phyloP scores from a whole-genome alignment of 2,797 vertebrate species.

The Acanthornis magna region DNA sequence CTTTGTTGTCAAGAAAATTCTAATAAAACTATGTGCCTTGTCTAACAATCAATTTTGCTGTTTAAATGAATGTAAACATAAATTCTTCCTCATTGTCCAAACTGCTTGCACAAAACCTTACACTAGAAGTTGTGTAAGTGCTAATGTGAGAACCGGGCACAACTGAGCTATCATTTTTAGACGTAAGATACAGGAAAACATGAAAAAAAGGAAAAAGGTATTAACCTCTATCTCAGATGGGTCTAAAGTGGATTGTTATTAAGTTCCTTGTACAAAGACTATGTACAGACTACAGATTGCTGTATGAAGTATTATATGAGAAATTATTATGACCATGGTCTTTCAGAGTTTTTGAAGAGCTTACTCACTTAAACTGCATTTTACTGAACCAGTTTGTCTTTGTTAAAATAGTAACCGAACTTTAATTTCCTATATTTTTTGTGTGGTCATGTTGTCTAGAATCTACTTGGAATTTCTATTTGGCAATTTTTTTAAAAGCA shows the following conservation, averaged over 20 bases:
- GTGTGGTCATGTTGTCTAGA: not conserved
- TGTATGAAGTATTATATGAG: not conserved
- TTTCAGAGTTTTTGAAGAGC: not conserved
- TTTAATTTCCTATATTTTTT: not conserved
- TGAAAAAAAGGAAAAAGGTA: not conserved
- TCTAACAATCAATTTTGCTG: not conserved
- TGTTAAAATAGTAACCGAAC: not conserved
- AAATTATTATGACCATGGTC: not conserved
- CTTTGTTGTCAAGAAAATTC: not conserved
- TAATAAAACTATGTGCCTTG: not conserved
- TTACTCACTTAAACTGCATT: not conserved
- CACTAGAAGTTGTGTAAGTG: not conserved
- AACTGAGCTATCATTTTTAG: not conserved
- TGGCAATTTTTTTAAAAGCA: not conserved
- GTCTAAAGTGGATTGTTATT: not conserved
- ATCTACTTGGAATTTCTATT: not conserved
- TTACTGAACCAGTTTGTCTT: not conserved
- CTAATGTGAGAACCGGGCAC: not conserved
- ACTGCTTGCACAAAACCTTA: not conserved
- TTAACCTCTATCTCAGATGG: not conserved
- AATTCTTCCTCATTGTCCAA: not conserved
- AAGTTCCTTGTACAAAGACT: not conserved
- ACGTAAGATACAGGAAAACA: not conserved
- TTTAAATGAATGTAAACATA: not conserved
- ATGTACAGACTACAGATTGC: not conserved